Base-by-base conservation (phyloP, 1,140 invertebrate genomes). In the Batillaria attramentaria region DNA sequence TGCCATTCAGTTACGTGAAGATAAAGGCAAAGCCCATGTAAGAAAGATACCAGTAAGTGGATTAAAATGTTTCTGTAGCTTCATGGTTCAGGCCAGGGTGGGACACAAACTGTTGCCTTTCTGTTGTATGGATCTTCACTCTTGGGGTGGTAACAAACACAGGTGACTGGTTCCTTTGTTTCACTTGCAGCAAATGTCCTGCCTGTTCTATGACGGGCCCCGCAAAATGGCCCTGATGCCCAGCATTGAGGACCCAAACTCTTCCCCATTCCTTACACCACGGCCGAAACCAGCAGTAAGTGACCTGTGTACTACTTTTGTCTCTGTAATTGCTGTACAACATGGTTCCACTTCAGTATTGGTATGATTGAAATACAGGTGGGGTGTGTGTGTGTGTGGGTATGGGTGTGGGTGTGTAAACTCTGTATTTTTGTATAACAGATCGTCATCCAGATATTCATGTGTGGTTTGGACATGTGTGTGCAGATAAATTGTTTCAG, bases 141-240 rank as follows among this genome's bases (percentile, higher is more conserved):
- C 35, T 39, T 35, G 24, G 57, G 5, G 5, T 60, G 24, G 57
- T 60, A 28, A n/a, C n/a, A n/a, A n/a, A n/a, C n/a, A n/a, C n/a
- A n/a, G n/a, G n/a, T n/a, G n/a, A n/a, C n/a, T n/a, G n/a, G n/a
- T n/a, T n/a, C n/a, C n/a, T n/a, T n/a, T n/a, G n/a, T n/a, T 28
- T 72, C 24, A 6, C 20, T 79, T 84, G 46, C 77, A 87, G 83
- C 82, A 86, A 50, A 69, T 87, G 68, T 83, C 84, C 0, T 75
- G 79, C 46, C 79, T 84, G 81, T 85, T 84, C 80, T 87, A 87
- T 69, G 79, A 83, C 35, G 80, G 83, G 31, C n/a, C n/a, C n/a
- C n/a, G n/a, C n/a, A 84, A 83, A 62, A 73, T 87, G 42, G 79
- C 86, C 6, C 72, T 87, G 28, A 81, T 87, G 83, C 86, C 86